Evolutionary conservation across 2,888 invertebrate species (phyloP), one percentile per base, ranked within the genome.

Genomic region (Ophion ventricosus): DNA sequence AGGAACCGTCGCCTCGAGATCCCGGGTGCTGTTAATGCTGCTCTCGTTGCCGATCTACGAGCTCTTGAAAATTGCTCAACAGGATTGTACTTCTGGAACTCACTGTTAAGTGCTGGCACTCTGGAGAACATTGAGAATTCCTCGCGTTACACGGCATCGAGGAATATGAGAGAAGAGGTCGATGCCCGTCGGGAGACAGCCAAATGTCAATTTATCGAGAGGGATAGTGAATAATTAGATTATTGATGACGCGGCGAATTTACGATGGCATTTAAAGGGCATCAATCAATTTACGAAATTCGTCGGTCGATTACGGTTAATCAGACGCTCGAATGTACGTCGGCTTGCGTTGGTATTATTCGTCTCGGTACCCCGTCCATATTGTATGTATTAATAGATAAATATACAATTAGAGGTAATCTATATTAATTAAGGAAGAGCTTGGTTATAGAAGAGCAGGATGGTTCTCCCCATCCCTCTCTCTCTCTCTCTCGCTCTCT

Each of bases 331-430:
- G 88, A 80, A 80, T 56, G 29, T 76, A 26, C 40, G 25, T 25
- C 40, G 25, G 17, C 14, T 57, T n/a, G 63, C 11, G 26, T 26
- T 25, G 17, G 63, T 69, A 83, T 82, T 84, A 82, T 69, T 85
- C 76, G 87, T 74, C 69, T 78, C 86, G 84, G 83, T 78, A 83
- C 80, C 85, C 83, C 69, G 90, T 92, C 91, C 91, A 91, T 81
- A 75, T 61, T 70, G 63, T 91, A 91, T 91, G 90, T 89, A 93
- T 93, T 93, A 92, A 93, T 93, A 92, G 92, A 93, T 93, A 93
- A 93, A 93, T 92, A 92, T 92, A 93, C 92, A 93, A 93, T 93
- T 92, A 92, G 90, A 90, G 90, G 91, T 93, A 92, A 93, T 93
- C 93, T 93, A 92, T 93, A 93, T 93, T 93, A 92, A 93, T 93